Conservation (phyloP, 2,888 invertebrate genomes). For the Rhogogaster chlorosoma region DNA sequence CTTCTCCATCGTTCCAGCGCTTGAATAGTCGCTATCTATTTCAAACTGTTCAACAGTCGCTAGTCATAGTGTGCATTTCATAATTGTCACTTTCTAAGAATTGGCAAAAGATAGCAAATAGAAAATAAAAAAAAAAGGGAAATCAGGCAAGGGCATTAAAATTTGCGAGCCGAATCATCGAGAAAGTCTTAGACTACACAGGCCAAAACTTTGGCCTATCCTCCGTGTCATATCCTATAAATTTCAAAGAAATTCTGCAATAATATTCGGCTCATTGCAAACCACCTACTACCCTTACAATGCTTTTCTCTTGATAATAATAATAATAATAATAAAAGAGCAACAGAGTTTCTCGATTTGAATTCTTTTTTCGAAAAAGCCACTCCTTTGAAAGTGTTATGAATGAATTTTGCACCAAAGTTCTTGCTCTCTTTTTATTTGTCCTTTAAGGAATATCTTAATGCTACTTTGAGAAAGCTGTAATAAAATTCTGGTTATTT, state of each 20-base stretch:
- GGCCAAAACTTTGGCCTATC: not conserved
- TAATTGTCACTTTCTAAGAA: not conserved
- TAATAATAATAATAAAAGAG: no score
- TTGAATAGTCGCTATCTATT: not conserved
- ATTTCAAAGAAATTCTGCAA: not conserved
- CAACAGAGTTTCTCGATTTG: not conserved
- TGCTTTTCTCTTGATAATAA: not conserved
- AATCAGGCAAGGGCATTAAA: not conserved
- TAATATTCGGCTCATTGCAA: not conserved
- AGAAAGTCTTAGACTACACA: not conserved
- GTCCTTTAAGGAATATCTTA: not conserved
- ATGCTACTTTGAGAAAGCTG: not conserved
- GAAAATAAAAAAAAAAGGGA: not conserved
- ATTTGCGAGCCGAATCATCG: not conserved
- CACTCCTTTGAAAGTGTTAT: not conserved
- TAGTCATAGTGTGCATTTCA: constrained; percentile 18
- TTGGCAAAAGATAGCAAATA: not conserved
- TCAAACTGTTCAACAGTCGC: not conserved
- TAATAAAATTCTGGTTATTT: not conserved
- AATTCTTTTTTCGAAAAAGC: not conserved
- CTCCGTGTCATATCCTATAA: not conserved
- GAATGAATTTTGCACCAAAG: not conserved
- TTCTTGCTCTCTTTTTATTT: not conserved
- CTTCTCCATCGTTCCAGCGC: not conserved
- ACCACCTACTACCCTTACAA: not conserved